Percentiles rank a stretch among this genome's conserved stretches.
Conservation (phyloP, 2,888 invertebrate genomes). For the Megalurothrips usitatus region DNA sequence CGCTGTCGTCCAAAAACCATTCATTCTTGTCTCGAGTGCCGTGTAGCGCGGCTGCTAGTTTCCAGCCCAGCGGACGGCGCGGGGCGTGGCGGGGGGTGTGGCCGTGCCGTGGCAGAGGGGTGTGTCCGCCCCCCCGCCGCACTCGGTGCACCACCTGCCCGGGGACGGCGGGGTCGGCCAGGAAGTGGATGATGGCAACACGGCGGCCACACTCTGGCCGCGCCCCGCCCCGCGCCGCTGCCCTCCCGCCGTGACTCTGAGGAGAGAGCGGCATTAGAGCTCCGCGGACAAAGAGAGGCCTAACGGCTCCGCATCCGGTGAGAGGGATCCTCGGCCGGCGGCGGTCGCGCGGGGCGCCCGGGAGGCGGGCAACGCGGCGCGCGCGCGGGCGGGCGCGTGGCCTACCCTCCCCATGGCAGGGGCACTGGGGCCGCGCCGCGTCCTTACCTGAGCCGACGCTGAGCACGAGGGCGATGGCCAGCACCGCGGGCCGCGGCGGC, state of each 20-base stretch:
- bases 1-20: conserved; percentile 13
- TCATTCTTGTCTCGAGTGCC: conserved; percentile 19
- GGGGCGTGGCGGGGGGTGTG: background rate
- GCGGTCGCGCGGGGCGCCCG: background rate
- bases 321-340: background rate
- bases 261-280: too few species aligned
- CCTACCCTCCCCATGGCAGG: background rate
- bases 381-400: background rate
- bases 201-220: background rate
- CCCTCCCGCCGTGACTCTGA: background rate
- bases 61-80: background rate
- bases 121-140: background rate
- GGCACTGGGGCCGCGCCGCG: background rate
- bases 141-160: too few species aligned
- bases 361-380: background rate
- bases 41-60: background rate
- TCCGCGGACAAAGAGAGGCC: too few species aligned
- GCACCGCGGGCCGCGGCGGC: background rate
- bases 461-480: conserved; percentile 18
- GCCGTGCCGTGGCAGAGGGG: background rate
- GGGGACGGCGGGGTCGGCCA: too few species aligned
- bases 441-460: background rate
- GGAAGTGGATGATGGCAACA: too few species aligned
- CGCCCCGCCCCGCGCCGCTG: background rate
- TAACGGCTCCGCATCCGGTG: too few species aligned